Evolutionary conservation across 2,888 invertebrate genomes (phyloP).

Genomic region (Macaria notata): DNA sequence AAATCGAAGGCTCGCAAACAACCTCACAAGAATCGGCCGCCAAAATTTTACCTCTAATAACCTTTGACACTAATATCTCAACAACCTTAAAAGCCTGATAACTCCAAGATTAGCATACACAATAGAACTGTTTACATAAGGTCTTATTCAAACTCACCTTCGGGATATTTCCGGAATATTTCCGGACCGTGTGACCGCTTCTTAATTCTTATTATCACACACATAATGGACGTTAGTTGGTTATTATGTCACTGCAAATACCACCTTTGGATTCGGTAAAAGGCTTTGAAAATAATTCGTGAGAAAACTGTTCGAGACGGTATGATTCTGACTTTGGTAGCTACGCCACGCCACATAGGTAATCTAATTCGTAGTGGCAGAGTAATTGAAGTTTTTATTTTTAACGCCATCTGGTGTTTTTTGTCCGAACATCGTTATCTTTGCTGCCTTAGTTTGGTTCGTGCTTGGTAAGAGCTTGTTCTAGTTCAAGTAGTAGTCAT

Average conservation of each 20-base stretch:
- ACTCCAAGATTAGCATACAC: slow-evolving; percentile 26
- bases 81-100: slow-evolving; percentile 20
- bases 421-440: too few species aligned
- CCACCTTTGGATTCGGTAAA: slow-evolving; percentile 12
- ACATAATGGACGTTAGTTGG: slow-evolving; percentile 10
- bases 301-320: background rate
- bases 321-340: background rate
- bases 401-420: too few species aligned
- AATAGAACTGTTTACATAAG: slow-evolving; percentile 36
- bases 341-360: too few species aligned
- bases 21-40: too few species aligned
- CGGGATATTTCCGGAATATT: slow-evolving; percentile 31
- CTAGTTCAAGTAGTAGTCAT: too few species aligned
- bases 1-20: too few species aligned
- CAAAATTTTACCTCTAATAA: background rate
- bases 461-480: too few species aligned
- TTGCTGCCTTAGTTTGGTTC: too few species aligned
- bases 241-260: slow-evolving; percentile 26
- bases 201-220: slow-evolving; percentile 17
- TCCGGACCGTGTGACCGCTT: slow-evolving; percentile 33
- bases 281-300: slow-evolving; percentile 1
- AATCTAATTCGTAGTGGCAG: too few species aligned
- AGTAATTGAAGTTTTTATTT: too few species aligned
- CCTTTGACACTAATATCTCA: slow-evolving; percentile 13
- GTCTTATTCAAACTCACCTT: slow-evolving; percentile 28